Conservation (phyloP, 1,140 invertebrate genomes). For the Apocrypta bakeri region DNA sequence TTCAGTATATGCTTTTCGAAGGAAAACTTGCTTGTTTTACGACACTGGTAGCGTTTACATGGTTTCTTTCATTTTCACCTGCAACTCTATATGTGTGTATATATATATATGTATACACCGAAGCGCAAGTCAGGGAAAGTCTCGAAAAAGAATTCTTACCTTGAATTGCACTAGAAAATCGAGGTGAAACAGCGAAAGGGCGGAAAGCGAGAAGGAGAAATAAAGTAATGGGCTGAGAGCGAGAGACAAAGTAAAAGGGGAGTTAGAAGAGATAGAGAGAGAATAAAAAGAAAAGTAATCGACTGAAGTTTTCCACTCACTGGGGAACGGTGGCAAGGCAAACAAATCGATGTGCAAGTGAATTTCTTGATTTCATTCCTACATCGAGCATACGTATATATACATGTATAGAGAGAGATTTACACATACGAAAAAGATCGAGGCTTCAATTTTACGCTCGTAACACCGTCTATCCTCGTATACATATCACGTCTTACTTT, state of each 20-base stretch:
- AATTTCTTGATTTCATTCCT: constrained; percentile 66
- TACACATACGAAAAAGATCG: constrained; percentile 50
- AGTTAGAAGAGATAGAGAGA: not conserved
- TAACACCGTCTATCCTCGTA: constrained; percentile 33
- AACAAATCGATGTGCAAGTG: constrained; percentile 69
- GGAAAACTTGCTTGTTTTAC: constrained; percentile 32
- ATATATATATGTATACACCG: not conserved
- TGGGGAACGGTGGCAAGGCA: constrained; percentile 57
- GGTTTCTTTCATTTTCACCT: constrained; percentile 40
- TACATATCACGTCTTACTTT: not conserved
- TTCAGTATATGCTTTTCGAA: not conserved
- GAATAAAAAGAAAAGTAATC: not conserved
- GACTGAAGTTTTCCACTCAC: constrained; percentile 39
- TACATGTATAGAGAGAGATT: no score
- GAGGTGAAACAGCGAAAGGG: constrained; percentile 59
- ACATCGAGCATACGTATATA: constrained; percentile 30
- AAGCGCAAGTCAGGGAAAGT: constrained; percentile 47
- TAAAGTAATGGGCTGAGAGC: not conserved
- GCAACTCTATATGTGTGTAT: not conserved
- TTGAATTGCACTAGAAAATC: constrained; percentile 61
- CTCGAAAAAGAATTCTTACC: constrained; percentile 63
- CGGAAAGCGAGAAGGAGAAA: constrained; percentile 48
- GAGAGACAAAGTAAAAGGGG: constrained; percentile 31
- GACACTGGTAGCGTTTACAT: not conserved
- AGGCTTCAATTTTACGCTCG: constrained; percentile 54